These are phyloP conservation scores for Lamprotornis superbus DNA, from an alignment of 2,113 vertebrate genomes.

Conservation along the genomic window DNA sequence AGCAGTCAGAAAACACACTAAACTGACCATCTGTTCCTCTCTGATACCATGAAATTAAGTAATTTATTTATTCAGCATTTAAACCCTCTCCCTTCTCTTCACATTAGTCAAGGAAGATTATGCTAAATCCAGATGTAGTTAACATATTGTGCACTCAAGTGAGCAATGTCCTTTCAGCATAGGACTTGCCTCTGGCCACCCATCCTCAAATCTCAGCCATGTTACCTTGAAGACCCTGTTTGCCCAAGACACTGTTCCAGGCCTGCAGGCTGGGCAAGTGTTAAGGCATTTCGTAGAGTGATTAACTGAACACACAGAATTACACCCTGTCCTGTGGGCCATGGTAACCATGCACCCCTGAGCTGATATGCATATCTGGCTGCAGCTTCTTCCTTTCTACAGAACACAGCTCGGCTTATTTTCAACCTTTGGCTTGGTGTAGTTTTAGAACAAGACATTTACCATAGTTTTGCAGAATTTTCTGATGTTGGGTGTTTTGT, in stretches of 20 bases:
- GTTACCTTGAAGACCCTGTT: neutral
- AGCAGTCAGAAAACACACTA: conserved; percentile 47
- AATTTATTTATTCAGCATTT: conserved; percentile 72
- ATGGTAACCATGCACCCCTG: neutral
- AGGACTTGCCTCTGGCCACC: conserved; percentile 40
- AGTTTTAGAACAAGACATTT: neutral
- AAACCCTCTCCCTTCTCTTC: conserved; percentile 44
- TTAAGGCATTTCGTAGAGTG: neutral
- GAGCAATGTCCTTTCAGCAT: conserved; percentile 26
- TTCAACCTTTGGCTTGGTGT: neutral
- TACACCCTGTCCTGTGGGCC: neutral
- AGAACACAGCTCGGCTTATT: neutral
- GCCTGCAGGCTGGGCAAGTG: neutral
- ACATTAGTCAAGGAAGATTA: conserved; percentile 69
- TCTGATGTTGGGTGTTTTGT: neutral
- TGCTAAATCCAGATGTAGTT: conserved; percentile 64
- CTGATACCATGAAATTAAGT: conserved; percentile 70
- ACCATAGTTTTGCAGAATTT: neutral
- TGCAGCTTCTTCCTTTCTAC: neutral
- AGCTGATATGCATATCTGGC: neutral
- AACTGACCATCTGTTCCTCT: conserved; percentile 72
- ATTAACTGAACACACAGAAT: neutral
- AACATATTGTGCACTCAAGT: conserved; percentile 45
- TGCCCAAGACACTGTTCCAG: neutral
- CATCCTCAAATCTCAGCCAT: neutral